phyloP scores from a whole-genome alignment of 2,888 invertebrate species.

The Apamea crenata region DNA sequence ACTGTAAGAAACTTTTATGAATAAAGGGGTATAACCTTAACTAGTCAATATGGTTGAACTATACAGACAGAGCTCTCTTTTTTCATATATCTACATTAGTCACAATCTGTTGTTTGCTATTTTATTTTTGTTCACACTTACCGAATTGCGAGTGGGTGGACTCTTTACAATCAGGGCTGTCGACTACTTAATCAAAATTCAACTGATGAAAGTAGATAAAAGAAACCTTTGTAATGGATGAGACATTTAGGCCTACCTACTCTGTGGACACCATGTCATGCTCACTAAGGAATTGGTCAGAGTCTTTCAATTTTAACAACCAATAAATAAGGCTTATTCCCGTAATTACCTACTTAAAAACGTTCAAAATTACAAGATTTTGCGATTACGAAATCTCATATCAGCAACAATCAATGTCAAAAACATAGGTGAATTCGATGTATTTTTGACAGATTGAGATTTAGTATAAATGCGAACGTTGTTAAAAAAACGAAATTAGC shows the following conservation, averaged over 20 bases:
- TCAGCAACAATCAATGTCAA: neutral
- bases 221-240: neutral
- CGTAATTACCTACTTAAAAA: too few relatives aligned
- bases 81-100: conserved; percentile 33
- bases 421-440: neutral
- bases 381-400: neutral
- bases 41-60: neutral
- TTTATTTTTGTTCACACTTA: conserved; percentile 60
- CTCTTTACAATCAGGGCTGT: conserved; percentile 51
- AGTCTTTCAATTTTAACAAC: neutral
- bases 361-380: neutral
- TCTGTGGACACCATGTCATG: neutral
- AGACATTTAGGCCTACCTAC: neutral
- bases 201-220: conserved; percentile 16
- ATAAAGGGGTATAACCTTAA: neutral
- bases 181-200: conserved; percentile 15
- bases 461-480: neutral
- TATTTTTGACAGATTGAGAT: neutral
- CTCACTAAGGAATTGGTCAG: neutral
- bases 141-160: conserved; percentile 55
- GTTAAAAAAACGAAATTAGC: neutral
- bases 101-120: conserved; percentile 42
- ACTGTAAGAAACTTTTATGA: neutral
- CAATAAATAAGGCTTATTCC: too few relatives aligned
- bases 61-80: conserved; percentile 29